Base-by-base conservation (phyloP, 2,113 vertebrate species). In the Romanogobio albipinnatus region DNA sequence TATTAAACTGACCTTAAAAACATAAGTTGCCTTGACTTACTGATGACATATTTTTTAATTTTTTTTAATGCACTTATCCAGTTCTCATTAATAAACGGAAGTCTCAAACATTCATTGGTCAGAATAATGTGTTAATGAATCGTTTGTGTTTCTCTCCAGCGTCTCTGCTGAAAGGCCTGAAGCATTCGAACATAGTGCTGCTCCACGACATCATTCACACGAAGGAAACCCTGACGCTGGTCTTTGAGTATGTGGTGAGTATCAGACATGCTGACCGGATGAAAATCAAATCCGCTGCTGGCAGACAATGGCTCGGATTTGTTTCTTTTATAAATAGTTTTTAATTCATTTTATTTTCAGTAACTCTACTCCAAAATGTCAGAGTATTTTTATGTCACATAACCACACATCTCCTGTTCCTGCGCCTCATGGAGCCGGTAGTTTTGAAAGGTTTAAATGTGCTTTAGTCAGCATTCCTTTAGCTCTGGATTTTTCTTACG, bases 161-260 rank as follows among this genome's bases (percentile, higher is more conserved):
- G 3, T 99, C 98, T 91, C 96, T 99, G 77, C 91, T 99, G 91
- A 99, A 99, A 94, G 98, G 97, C 93, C 90, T 99, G 89, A 99
- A 99, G 89, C 98, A 99, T 33, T 88, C 96, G n/a, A 99, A 99
- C 90, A 99, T 99, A 17, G 98, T 99, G 87, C 95, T 99, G 87
- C 97, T 99, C 88, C 98, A 99, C 92, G 97, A 99, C 91, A 99
- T 99, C 94, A 99, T 99, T 92, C 98, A 99, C 91, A 99, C 98
- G 86, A 99, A 98, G 95, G 98, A 99, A 89, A 98, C 97, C 0
- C 93, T 99, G 94, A 99, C 97, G 8, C 96, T 99, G 87, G 98
- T 99, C 87, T 99, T 99, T 87, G 98, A 99, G 89, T 99, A 99
- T 89, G 97, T 99, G 97, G 98, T 99, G 92, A 98, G 98, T 96